These are phyloP conservation scores for Asteroscopus sphinx DNA, from an alignment of 2,888 invertebrate species.

Conservation along the genomic window DNA sequence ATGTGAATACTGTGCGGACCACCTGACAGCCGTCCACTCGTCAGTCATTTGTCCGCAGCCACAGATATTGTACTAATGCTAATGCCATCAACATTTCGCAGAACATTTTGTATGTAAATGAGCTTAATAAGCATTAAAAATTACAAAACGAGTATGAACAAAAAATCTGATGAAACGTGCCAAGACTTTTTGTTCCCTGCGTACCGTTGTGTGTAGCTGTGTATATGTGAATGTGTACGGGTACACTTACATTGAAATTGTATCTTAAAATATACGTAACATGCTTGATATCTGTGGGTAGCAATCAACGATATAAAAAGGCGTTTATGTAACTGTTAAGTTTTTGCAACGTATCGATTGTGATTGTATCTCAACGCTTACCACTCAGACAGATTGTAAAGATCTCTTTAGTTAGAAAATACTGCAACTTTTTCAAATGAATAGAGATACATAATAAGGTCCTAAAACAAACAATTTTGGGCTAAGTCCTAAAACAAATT, in stretches of 20 bases:
- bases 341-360: neutral
- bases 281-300: constrained; percentile 8
- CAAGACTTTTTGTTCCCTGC: constrained; percentile 63
- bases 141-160: constrained; percentile 59
- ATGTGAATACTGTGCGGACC: constrained; percentile 44
- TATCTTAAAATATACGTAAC: constrained; percentile 18
- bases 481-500: neutral
- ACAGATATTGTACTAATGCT: constrained; percentile 63
- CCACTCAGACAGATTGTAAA: no score
- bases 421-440: neutral
- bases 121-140: constrained; percentile 76
- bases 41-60: constrained; percentile 44
- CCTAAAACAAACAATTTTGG: neutral
- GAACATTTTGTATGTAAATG: constrained; percentile 85
- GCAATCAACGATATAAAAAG: constrained; percentile 12
- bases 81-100: constrained; percentile 74
- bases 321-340: constrained; percentile 4
- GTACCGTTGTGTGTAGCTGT: constrained; percentile 38
- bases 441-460: constrained; percentile 4
- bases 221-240: constrained; percentile 6
- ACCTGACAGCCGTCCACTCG: constrained; percentile 62
- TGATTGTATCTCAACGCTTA: neutral
- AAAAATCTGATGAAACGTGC: constrained; percentile 63
- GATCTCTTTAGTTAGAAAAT: neutral
- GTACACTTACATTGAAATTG: constrained; percentile 19